Conservation (phyloP, 2,797 vertebrate species). For the Masticophis lateralis region DNA sequence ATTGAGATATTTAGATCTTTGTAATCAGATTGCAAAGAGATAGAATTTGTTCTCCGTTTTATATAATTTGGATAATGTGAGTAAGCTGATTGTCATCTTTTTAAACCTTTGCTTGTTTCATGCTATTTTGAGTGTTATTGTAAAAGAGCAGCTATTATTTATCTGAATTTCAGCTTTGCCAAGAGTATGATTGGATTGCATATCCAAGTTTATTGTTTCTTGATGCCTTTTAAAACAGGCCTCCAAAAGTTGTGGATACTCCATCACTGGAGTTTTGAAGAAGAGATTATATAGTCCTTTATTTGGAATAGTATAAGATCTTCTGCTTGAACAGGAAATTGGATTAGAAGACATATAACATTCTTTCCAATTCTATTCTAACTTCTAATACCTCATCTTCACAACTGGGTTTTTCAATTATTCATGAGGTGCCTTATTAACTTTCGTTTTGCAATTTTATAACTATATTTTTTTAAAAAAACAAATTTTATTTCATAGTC, state of each 20-base stretch:
- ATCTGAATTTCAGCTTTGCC: not conserved
- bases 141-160: not conserved
- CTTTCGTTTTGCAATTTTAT: not conserved
- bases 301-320: not conserved
- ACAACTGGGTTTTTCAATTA: not conserved
- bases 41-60: not conserved
- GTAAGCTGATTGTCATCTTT: not conserved
- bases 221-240: not conserved
- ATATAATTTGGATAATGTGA: not conserved
- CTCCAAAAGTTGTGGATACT: not conserved
- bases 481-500: too few species aligned
- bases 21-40: not conserved
- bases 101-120: conserved; percentile 6
- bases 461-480: not conserved
- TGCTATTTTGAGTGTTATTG: not conserved
- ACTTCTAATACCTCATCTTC: not conserved
- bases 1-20: not conserved
- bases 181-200: not conserved
- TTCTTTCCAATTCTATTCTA: not conserved
- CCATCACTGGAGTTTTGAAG: not conserved
- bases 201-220: not conserved
- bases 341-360: not conserved
- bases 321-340: not conserved
- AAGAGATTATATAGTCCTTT: not conserved
- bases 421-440: not conserved